Evolutionary conservation across 2,888 invertebrate genomes (phyloP).

Genomic region (Ecliptopera silaceata): DNA sequence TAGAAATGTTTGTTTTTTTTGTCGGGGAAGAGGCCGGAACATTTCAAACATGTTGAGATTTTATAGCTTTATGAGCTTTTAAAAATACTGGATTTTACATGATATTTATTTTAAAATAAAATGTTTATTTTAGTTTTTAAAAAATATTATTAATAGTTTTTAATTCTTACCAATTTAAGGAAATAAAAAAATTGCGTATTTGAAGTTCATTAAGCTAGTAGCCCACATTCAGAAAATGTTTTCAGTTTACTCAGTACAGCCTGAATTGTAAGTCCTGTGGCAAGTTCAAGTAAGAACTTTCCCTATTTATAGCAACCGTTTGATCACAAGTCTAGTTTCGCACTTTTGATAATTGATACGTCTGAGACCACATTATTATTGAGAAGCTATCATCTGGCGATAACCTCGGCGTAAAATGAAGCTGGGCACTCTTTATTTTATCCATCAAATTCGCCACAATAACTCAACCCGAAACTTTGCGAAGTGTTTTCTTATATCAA

Average conservation of each 20-base stretch:
- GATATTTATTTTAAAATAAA: not conserved
- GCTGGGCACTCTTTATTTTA: constrained; percentile 32
- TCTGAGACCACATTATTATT: constrained; percentile 34
- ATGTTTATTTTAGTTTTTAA: no score
- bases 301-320: not conserved
- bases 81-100: not conserved
- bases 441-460: constrained; percentile 13
- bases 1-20: constrained; percentile 55
- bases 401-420: constrained; percentile 56
- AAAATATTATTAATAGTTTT: no score
- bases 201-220: no score
- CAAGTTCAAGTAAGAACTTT: not conserved
- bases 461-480: constrained; percentile 3
- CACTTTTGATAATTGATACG: not conserved
- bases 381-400: constrained; percentile 68
- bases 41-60: constrained; percentile 13
- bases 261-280: constrained; percentile 5
- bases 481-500: constrained; percentile 18
- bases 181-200: no score
- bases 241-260: not conserved
- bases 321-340: not conserved
- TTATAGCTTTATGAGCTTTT: not conserved
- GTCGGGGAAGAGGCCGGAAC: constrained; percentile 18
- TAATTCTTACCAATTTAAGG: no score
- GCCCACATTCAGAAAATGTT: not conserved